Evolutionary conservation across 2,888 invertebrate species (phyloP), one percentile per base, ranked within the genome.

Genomic region (Scaptomyza cyrtandrae): DNA sequence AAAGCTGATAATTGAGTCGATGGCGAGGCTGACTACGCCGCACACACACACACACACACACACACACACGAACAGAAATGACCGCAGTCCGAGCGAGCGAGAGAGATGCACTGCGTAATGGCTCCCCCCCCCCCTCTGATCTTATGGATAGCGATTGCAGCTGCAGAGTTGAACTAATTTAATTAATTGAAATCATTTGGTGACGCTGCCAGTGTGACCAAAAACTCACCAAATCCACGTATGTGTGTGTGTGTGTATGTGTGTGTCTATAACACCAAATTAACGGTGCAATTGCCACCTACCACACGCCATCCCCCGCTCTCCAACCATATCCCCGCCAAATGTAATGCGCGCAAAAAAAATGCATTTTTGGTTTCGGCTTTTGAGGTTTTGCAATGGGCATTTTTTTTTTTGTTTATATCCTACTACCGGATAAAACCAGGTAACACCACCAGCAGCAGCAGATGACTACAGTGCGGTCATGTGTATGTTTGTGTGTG

Each of bases 121-220:
- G 67, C 27, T 27, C 3, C 9, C 7, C 7, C 39, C 14, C 39
- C 7, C 13, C 7, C 39, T 7, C 29, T 37, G 45, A 53, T 58
- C 44, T 27, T 44, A 10, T 64, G 61, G 53, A 50, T 49, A 49
- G 63, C 63, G 50, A 50, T 58, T 72, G 69, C 75, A 71, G 68
- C 58, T 73, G 84, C 70, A n/a, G 66, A 75, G 81, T 75, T 69
- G 70, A 74, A 77, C 84, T 88, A 86, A 86, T 86, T 88, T 81
- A 86, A 86, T 86, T 86, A 88, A 86, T 86, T 86, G 84, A 88
- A 86, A 86, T 86, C 85, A 86, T 88, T 86, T 80, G 86, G 71
- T 58, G 74, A 76, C 60, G 62, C 37, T 60, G 75, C 65, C 61
- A 10, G 33, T 16, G 63, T 61, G 53, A 60, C 57, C 79, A 71